Evolutionary conservation across 2,888 invertebrate genomes (phyloP), one percentile per base, ranked within the genome.

Genomic region (Trachelus tabidus): DNA sequence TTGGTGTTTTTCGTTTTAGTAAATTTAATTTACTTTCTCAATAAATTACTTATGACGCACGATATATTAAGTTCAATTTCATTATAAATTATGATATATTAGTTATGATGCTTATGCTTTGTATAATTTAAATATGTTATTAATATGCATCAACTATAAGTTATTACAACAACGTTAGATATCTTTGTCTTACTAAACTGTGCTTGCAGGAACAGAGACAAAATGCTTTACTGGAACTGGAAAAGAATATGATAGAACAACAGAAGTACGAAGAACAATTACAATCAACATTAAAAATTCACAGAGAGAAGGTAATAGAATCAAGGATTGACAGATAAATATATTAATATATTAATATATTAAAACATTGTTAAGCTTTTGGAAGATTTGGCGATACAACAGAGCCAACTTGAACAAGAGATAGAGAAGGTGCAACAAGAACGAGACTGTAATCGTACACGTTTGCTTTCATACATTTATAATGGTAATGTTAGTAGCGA

Each of bases 361-460:
- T 69, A 75, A n/a, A 15, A 69, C n/a, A 75, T 74, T 75, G 88
- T 90, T 81, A 83, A 93, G 93, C 90, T 94, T 40, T 85, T 94
- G 82, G 92, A 92, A 82, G 92, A 93, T 87, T 92, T 95, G 83
- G 91, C 94, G 77, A 89, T 93, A 87, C 94, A 95, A 87, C 96
- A 96, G 91, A 93, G 92, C 79, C 93, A 94, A 86, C 91, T 96
- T 71, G 96, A 96, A 87, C 92, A 91, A 81, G 94, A 96, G 91
- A 93, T 96, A 82, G 93, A 93, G 79, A 95, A 94, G 92, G 93
- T 96, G 79, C 96, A 96, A 85, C 94, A 93, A 87, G 93, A 93
- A 83, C 94, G 93, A 90, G 96, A 96, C 88, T 87, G 83, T 9
- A 90, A 91, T 79, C 86, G 89, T 81, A 79, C 85, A 34, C 85